phyloP scores from a whole-genome alignment of 2,888 invertebrate genomes.

The Clepsis dumicolana region DNA sequence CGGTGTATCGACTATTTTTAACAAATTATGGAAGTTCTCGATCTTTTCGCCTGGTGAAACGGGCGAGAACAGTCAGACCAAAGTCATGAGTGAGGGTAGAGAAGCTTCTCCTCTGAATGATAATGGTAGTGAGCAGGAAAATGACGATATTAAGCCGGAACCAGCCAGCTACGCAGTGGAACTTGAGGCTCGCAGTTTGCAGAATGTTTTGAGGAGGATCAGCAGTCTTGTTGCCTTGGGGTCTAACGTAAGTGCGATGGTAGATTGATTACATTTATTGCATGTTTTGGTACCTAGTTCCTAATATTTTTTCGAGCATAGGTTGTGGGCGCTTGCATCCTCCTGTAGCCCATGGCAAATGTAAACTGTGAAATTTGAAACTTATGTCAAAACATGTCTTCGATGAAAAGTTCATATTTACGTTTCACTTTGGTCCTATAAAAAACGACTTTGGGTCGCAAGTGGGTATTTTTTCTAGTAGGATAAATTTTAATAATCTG shows the following conservation, averaged over 20 bases:
- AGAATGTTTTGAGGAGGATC: conserved; percentile 94
- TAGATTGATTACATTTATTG: not conserved
- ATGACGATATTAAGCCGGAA: conserved; percentile 67
- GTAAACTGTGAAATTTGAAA: no score
- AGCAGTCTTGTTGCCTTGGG: conserved; percentile 94
- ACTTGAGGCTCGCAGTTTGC: conserved; percentile 91
- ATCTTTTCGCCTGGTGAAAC: conserved; percentile 82
- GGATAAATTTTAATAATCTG: no score
- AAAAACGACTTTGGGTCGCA: no score
- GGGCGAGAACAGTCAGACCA: conserved; percentile 60
- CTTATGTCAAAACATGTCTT: no score
- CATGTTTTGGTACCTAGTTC: no score
- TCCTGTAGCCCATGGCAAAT: no score
- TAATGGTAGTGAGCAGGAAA: conserved; percentile 58
- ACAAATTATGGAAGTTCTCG: conserved; percentile 91
- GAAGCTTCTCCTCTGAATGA: conserved; percentile 54
- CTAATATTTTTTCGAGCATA: not conserved
- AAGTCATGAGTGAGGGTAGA: conserved; percentile 56
- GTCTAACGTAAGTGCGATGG: conserved; percentile 88
- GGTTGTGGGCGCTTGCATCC: not conserved
- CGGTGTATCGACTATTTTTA: conserved; percentile 90
- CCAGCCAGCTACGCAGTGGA: conserved; percentile 83
- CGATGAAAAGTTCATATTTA: no score
- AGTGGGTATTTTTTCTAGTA: no score
- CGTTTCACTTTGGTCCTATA: no score